phyloP scores from a whole-genome alignment of 2,113 vertebrate species.

The Numida meleagris region DNA sequence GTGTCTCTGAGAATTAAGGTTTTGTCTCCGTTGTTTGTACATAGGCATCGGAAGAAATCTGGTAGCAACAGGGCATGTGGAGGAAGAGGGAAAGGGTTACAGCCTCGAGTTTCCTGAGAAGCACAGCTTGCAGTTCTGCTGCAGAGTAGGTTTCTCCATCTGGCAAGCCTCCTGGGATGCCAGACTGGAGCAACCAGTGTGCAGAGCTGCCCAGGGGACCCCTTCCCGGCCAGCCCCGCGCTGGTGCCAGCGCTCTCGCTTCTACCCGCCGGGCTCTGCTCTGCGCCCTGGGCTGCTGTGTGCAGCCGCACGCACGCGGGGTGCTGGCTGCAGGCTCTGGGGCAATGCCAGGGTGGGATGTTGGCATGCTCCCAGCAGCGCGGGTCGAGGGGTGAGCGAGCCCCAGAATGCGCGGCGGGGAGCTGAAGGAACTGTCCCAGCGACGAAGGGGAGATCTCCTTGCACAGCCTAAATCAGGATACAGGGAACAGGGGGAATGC shows the following conservation, averaged over 20 bases:
- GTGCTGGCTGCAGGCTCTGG: neutral
- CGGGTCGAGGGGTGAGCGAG: neutral
- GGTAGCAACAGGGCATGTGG: conserved; percentile 55
- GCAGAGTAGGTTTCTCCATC: conserved; percentile 65
- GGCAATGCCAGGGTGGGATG: neutral
- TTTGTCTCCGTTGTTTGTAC: neutral
- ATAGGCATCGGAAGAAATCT: conserved; percentile 15
- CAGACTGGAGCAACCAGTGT: conserved; percentile 68
- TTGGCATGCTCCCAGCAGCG: neutral
- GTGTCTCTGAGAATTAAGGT: neutral
- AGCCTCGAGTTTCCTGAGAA: conserved; percentile 60
- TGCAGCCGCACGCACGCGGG: accelerated
- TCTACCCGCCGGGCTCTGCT: neutral
- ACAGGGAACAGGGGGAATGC: neutral
- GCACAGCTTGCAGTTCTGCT: conserved; percentile 67
- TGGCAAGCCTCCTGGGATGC: conserved; percentile 67
- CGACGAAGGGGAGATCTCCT: neutral
- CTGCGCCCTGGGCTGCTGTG: accelerated
- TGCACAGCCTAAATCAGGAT: neutral
- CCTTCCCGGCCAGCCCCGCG: neutral
- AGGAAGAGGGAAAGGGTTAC: conserved; percentile 66
- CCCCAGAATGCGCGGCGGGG: neutral
- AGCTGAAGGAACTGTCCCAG: neutral
- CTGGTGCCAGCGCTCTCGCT: neutral
- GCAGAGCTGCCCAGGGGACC: conserved; percentile 37